Conservation (phyloP, 1,140 invertebrate species). For the Bathynomus jamesi region DNA sequence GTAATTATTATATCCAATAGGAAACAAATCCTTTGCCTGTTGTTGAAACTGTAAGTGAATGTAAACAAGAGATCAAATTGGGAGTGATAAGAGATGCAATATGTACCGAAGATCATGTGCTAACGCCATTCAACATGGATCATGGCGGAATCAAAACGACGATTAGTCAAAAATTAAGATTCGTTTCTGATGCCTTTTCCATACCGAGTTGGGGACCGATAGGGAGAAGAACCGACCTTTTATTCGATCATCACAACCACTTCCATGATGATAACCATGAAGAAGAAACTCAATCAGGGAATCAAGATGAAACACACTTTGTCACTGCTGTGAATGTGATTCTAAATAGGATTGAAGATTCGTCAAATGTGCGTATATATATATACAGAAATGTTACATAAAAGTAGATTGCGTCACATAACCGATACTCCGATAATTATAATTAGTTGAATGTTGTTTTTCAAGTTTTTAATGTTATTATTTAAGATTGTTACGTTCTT, state of each 20-base stretch:
- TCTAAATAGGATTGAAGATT: too few species aligned
- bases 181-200: constrained; percentile 47
- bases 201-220: constrained; percentile 38
- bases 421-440: too few species aligned
- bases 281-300: background rate
- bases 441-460: too few species aligned
- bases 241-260: constrained; percentile 55
- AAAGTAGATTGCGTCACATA: too few species aligned
- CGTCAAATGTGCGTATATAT: too few species aligned
- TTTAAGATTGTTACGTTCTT: too few species aligned
- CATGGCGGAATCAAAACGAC: constrained; percentile 62
- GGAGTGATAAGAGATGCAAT: constrained; percentile 61
- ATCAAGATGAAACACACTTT: too few species aligned
- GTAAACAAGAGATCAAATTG: constrained; percentile 65
- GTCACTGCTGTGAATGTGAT: too few species aligned
- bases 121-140: constrained; percentile 60
- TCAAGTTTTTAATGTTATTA: too few species aligned
- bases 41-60: constrained; percentile 64
- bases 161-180: constrained; percentile 53
- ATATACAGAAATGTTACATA: too few species aligned
- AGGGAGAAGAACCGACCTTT: constrained; percentile 50
- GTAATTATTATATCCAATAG: too few species aligned
- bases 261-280: background rate
- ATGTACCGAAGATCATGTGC: constrained; percentile 65
- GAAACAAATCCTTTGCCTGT: constrained; percentile 61